A percentile compares a stretch with the other conserved stretches of the same genome.
These are phyloP conservation scores for Alsophila aescularia DNA, from an alignment of 2,888 invertebrate species.

Conservation along the genomic window DNA sequence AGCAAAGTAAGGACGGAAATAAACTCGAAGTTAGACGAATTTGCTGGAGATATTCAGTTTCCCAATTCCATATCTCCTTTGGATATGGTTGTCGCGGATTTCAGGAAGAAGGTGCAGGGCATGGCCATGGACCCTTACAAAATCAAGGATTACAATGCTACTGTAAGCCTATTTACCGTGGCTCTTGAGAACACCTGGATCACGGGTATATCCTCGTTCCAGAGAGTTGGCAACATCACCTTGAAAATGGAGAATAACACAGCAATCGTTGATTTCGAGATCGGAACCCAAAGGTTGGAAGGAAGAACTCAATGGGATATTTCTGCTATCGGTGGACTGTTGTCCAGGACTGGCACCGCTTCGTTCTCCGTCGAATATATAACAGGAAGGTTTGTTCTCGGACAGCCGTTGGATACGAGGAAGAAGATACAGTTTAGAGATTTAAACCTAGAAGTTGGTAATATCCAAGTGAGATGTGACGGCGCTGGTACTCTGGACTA, in stretches of 20 bases:
- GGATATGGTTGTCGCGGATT: conserved; percentile 92
- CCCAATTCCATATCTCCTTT: conserved; percentile 94
- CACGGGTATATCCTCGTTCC: conserved; percentile 91
- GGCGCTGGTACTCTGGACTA: conserved; percentile 96
- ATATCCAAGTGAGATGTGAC: conserved; percentile 92
- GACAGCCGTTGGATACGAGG: conserved; percentile 91
- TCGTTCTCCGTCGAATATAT: conserved; percentile 92
- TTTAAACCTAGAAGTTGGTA: conserved; percentile 91
- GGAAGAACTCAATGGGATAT: conserved; percentile 93
- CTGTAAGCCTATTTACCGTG: conserved; percentile 87
- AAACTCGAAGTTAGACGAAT: conserved; percentile 88
- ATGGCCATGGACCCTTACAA: conserved; percentile 90
- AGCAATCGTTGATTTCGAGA: conserved; percentile 86
- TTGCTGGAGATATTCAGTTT: conserved; percentile 88
- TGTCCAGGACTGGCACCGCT: conserved; percentile 89
- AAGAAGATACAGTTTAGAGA: conserved; percentile 89
- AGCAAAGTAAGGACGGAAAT: conserved; percentile 89
- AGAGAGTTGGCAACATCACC: conserved; percentile 91
- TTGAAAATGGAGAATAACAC: conserved; percentile 89
- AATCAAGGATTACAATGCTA: conserved; percentile 89
- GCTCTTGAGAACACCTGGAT: conserved; percentile 90
- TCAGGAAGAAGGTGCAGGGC: conserved; percentile 87
- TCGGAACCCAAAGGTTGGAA: conserved; percentile 91
- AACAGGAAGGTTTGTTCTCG: conserved; percentile 87
- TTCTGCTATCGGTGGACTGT: conserved; percentile 87